Evolutionary conservation across 2,113 vertebrate genomes (phyloP).

Genomic region (Mustela nigripes): DNA sequence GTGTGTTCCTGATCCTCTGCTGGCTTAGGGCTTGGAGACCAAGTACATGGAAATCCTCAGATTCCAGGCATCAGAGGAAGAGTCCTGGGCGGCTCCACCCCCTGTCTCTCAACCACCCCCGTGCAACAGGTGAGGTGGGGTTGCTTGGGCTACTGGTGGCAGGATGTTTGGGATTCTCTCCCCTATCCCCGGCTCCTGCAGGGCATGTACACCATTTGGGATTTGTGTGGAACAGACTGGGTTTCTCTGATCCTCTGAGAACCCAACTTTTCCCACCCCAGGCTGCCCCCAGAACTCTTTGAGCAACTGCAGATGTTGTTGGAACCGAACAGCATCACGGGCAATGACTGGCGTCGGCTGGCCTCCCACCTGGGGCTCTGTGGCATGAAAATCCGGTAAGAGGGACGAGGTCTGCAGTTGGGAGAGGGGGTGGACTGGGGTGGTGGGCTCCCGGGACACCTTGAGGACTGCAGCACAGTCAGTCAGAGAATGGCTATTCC

Average conservation of each 20-base stretch:
- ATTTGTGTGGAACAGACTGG: neutral
- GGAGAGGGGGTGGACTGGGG: neutral
- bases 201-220: rapidly evolving
- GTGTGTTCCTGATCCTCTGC: neutral
- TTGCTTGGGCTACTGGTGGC: neutral
- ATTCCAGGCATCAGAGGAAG: conserved; percentile 78
- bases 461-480: neutral
- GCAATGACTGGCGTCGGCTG: conserved; percentile 68
- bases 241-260: neutral
- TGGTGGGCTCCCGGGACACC: neutral
- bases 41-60: conserved; percentile 83
- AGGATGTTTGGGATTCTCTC: neutral
- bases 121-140: conserved; percentile 75
- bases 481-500: neutral
- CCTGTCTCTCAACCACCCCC: conserved; percentile 28
- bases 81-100: conserved; percentile 47
- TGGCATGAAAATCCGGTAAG: conserved; percentile 62
- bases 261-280: neutral
- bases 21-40: conserved; percentile 78
- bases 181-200: neutral
- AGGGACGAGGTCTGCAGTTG: rapidly evolving
- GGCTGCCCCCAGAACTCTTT: conserved; percentile 53
- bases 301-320: conserved; percentile 47
- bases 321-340: conserved; percentile 37
- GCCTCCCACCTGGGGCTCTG: conserved; percentile 56